These are phyloP conservation scores for Pseudoatta argentina DNA, from an alignment of 1,140 invertebrate species.

Conservation along the genomic window DNA sequence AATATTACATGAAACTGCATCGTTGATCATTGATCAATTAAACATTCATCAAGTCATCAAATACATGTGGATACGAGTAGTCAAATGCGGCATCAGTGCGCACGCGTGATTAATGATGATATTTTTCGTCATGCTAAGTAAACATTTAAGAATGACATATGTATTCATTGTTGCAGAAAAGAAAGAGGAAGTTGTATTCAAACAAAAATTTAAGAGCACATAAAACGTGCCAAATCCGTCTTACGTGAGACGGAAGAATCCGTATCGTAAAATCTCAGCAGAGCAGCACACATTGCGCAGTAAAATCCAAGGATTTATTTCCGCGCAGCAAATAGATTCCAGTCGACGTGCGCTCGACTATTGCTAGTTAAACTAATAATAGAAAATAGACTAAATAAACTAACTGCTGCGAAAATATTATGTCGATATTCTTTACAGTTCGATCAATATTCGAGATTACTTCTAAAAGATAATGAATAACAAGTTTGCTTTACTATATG, in stretches of 20 bases:
- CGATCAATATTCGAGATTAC: neutral
- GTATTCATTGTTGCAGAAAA: neutral
- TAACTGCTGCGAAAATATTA: slow-evolving; percentile 10
- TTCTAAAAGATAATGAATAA: neutral
- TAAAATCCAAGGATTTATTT: slow-evolving; percentile 47
- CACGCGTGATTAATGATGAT: slow-evolving; percentile 27
- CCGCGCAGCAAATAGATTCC: slow-evolving; percentile 12
- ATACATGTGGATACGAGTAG: neutral
- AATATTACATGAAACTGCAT: neutral
- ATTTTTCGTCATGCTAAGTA: slow-evolving; percentile 8
- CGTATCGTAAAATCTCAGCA: slow-evolving; percentile 40
- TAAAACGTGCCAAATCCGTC: neutral
- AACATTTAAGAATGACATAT: neutral
- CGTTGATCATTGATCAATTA: slow-evolving; percentile 26
- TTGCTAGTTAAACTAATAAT: slow-evolving; percentile 60
- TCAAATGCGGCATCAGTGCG: neutral
- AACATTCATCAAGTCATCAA: slow-evolving; percentile 17
- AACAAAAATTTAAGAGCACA: slow-evolving; percentile 12
- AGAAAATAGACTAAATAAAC: slow-evolving; percentile 45
- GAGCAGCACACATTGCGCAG: slow-evolving; percentile 31
- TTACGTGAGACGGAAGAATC: slow-evolving; percentile 16
- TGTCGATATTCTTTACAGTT: slow-evolving; percentile 32
- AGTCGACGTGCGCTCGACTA: neutral
- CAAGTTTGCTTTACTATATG: slow-evolving; percentile 3
- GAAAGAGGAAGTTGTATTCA: neutral